Base-by-base conservation (phyloP, 2,888 invertebrate species). In the Aspidiotus rigidus region DNA sequence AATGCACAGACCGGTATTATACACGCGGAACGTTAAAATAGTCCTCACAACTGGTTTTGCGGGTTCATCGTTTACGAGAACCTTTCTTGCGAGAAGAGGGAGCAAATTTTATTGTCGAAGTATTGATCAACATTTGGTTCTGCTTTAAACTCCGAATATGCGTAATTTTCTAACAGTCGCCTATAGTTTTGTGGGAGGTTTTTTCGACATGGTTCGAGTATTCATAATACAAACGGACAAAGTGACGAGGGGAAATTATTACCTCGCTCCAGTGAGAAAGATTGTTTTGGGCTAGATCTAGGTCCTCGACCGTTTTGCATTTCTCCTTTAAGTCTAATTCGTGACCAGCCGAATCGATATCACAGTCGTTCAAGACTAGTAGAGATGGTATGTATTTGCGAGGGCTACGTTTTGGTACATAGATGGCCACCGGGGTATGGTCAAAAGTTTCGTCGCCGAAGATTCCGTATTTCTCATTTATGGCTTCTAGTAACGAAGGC, bases 201-300 rank as follows among this genome's bases (percentile, higher is more conserved):
- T 28, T 28, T n/a, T n/a, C n/a, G n/a, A n/a, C n/a, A n/a, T n/a
- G n/a, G n/a, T n/a, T n/a, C n/a, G n/a, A 28, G 28, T 5, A 28
- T 28, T 28, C 28, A 5, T 28, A 28, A 28, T 28, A 28, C 28
- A 28, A 28, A 28, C 28, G n/a, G n/a, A n/a, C n/a, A n/a, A n/a
- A n/a, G n/a, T n/a, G n/a, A n/a, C n/a, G 49, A 49, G 49, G 2
- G n/a, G n/a, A 49, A 49, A 49, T 7, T 55, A 77, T 79, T 80
- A 90, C 91, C 83, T 96, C 93, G 74, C 85, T 83, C 93, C 95
- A 94, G 76, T 90, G 86, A 71, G 86, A 85, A 28, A 96, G 83
- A 77, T 89, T 88, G 79, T 97, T 97, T 77, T 94, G 91, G 55
- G 95, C 93, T 74, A 97, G 83, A 78, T 97, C 96, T 74, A 96